A percentile compares a stretch with the other conserved stretches of the same genome.
These are phyloP conservation scores for Brachyopa scutellaris DNA, from an alignment of 2,888 invertebrate species.

Conservation along the genomic window DNA sequence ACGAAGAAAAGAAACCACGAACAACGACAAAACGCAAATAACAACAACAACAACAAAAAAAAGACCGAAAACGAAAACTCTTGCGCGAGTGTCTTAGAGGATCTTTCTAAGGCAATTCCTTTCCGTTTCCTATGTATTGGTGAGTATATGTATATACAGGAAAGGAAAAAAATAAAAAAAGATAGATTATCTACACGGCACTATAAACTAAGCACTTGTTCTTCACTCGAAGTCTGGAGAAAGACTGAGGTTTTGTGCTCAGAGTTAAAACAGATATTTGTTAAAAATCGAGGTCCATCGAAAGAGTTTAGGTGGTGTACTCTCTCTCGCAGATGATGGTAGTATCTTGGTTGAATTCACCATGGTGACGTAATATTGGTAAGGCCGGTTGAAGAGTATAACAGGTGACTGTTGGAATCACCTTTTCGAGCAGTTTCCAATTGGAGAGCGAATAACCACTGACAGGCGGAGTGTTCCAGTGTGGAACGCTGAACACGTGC, in stretches of 20 bases:
- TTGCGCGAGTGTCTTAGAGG: slow-evolving; percentile 67
- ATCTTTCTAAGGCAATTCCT: slow-evolving; percentile 70
- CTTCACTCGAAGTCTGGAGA: slow-evolving; percentile 81
- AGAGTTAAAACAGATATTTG: slow-evolving; percentile 58
- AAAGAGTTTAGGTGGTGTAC: slow-evolving; percentile 7
- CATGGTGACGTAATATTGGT: slow-evolving; percentile 54
- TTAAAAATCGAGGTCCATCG: slow-evolving; percentile 47
- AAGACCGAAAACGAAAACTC: slow-evolving; percentile 37
- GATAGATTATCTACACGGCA: slow-evolving; percentile 73
- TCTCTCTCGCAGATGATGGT: background rate
- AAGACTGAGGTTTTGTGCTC: slow-evolving; percentile 79
- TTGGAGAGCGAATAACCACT: slow-evolving; percentile 12
- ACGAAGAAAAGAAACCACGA: slow-evolving; percentile 11
- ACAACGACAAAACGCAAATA: slow-evolving; percentile 3
- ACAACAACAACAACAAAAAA: slow-evolving; percentile 28
- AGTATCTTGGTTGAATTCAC: slow-evolving; percentile 52
- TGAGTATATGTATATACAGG: slow-evolving; percentile 41
- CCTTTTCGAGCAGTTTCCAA: slow-evolving; percentile 53
- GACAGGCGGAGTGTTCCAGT: slow-evolving; percentile 37
- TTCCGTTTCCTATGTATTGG: slow-evolving; percentile 66
- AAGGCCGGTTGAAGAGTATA: slow-evolving; percentile 9
- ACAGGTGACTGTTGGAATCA: slow-evolving; percentile 51
- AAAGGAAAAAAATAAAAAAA: slow-evolving; percentile 53
- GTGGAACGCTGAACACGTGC: slow-evolving; percentile 59
- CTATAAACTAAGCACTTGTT: slow-evolving; percentile 77